Evolutionary conservation across 2,797 vertebrate species (phyloP).

Genomic region (Nasua narica): DNA sequence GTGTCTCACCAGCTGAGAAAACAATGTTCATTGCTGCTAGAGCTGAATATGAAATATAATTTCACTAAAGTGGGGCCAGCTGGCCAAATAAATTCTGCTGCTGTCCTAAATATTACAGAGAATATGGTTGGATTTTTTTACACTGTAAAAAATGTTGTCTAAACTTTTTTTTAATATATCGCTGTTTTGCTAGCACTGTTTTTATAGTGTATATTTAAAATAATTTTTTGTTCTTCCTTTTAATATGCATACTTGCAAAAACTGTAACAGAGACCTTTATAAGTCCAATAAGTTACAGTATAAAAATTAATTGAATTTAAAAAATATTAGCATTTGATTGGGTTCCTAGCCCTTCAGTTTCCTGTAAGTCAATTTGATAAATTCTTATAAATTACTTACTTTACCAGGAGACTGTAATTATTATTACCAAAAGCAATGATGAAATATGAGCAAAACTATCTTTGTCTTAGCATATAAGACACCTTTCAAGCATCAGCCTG

Average conservation of each 20-base stretch:
- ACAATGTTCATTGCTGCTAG: neutral
- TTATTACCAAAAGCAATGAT: neutral
- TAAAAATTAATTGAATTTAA: neutral
- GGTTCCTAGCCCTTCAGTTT: neutral
- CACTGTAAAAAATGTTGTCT: neutral
- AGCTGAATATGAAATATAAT: constrained; percentile 19
- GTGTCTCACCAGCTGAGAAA: neutral
- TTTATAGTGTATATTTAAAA: constrained; percentile 6
- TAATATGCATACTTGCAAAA: neutral
- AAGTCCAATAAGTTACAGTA: neutral
- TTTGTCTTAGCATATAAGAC: neutral
- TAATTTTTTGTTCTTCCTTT: neutral
- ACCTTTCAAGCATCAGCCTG: too few species aligned
- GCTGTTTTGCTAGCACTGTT: neutral
- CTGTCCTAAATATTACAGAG: neutral
- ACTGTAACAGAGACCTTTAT: neutral
- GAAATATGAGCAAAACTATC: neutral
- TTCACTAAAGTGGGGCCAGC: neutral
- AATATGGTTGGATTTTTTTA: neutral
- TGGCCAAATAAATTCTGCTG: neutral
- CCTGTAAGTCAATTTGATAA: neutral
- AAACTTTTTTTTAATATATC: neutral
- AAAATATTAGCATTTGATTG: neutral
- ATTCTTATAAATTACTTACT: neutral
- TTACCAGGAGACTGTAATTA: neutral